Base-by-base conservation (phyloP, 2,888 invertebrate genomes). In the Dastarcus helophoroides region DNA sequence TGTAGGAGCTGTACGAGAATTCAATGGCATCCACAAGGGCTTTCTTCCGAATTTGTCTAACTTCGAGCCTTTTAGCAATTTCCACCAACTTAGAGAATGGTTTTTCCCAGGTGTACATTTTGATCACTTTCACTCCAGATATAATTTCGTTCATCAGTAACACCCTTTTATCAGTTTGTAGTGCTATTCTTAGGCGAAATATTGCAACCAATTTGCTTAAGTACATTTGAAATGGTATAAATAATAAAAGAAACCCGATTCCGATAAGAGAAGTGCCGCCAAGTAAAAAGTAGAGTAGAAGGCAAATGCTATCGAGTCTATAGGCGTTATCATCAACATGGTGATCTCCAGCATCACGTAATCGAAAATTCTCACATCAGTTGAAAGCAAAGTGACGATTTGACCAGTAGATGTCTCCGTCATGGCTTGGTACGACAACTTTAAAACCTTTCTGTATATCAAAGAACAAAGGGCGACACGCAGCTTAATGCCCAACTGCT, bases 41-140 rank as follows among this genome's bases (percentile, higher is more conserved):
- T 1, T 78, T 74, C 21, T 73, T 65, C 27, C 73, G 68, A 37
- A 84, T 79, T 47, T 76, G 70, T 37, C 71, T 71, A 35, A 79
- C 70, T 63, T 79, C 79, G 41, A 68, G 69, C 42, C 76, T 76
- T 55, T 88, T 67, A 1, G 82, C 76, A 37, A 69, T 65, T 32
- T 71, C 73, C 4, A 89, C 76, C 7, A 85, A 62, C 31, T 74
- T 69, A 2, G 79, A 76, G 51, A 90, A 89, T 0, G 86, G 81
- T 43, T 73, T 74, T 58, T 90, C 90, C 79, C 89, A 90, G 0
- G 85, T 80, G 57, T 88, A 89, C 86, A 89, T 88, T 64, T 90
- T 90, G 50, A 90, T 85, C 9, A 88, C 84, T 50, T 83, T 76
- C 49, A 90, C 88, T 1, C 85, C 88, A 6, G 73, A 73, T 19